These are phyloP conservation scores for Lomographa bimaculata DNA, from an alignment of 2,888 invertebrate species.

Conservation along the genomic window DNA sequence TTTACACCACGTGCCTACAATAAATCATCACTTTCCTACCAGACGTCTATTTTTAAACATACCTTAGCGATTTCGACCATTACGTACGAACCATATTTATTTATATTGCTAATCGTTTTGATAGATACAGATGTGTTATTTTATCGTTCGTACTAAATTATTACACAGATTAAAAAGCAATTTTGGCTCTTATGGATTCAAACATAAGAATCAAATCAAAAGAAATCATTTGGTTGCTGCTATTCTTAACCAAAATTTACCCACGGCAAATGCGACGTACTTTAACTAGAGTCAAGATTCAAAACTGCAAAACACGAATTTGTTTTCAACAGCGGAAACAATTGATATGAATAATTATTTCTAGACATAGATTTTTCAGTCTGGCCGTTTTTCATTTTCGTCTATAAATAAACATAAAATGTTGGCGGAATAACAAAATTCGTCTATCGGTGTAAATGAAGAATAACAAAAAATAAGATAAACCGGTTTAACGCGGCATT, in stretches of 20 bases:
- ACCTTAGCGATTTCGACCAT: slow-evolving; percentile 2
- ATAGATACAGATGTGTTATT: slow-evolving; percentile 5
- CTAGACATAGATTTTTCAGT: too few relatives aligned
- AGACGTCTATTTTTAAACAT: neutral
- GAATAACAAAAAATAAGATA: neutral
- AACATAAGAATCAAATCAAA: too few relatives aligned
- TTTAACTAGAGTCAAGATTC: too few relatives aligned
- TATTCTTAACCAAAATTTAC: too few relatives aligned
- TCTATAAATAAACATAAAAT: slow-evolving; percentile 1
- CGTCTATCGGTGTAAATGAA: slow-evolving; percentile 11
- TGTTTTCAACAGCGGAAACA: too few relatives aligned
- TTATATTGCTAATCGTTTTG: slow-evolving; percentile 4
- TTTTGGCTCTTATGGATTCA: neutral
- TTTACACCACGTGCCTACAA: neutral
- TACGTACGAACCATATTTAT: slow-evolving; percentile 8
- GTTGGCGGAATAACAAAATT: too few relatives aligned
- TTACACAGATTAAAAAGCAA: neutral
- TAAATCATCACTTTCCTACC: slow-evolving; percentile 2
- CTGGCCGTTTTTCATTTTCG: slow-evolving; percentile 6
- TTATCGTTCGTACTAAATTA: neutral
- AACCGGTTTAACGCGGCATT: slow-evolving; percentile 4
- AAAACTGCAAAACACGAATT: too few relatives aligned
- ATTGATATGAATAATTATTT: too few relatives aligned
- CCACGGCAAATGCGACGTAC: too few relatives aligned
- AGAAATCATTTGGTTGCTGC: too few relatives aligned